Percentiles rank a stretch among this genome's conserved stretches.
Conservation (phyloP, 2,888 invertebrate genomes). For the Sussaba pulchella region DNA sequence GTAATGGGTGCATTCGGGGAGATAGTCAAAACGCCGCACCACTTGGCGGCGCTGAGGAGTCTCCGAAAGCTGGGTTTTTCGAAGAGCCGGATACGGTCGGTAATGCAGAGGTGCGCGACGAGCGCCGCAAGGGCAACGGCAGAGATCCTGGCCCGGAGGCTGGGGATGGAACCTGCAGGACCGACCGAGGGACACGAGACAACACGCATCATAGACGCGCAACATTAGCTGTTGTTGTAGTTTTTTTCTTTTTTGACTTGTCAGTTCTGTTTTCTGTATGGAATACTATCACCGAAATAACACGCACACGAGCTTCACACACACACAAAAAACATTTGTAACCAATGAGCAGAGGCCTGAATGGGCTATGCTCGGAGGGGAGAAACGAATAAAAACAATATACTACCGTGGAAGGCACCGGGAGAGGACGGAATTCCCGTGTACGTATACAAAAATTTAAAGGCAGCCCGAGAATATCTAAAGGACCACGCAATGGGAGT, state of each 20-base stretch:
- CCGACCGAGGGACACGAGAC: too few relatives aligned
- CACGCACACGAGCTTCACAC: neutral
- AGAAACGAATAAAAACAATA: neutral
- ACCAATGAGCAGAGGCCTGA: neutral
- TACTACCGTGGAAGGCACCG: constrained; percentile 50
- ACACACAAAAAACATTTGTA: neutral
- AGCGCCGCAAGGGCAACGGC: neutral
- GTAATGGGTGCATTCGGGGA: constrained; percentile 9
- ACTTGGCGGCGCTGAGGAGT: neutral
- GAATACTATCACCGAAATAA: neutral
- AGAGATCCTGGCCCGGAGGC: neutral
- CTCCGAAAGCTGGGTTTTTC: neutral
- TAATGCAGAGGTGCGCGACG: neutral
- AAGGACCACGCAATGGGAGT: constrained; percentile 7
- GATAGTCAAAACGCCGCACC: neutral
- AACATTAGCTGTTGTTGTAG: too few relatives aligned
- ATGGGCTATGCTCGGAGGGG: neutral
- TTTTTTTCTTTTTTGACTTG: too few relatives aligned
- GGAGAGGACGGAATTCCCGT: constrained; percentile 61
- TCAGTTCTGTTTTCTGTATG: too few relatives aligned
- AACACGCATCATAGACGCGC: too few relatives aligned
- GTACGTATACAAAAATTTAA: constrained; percentile 55
- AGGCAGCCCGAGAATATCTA: constrained; percentile 38
- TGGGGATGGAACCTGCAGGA: neutral
- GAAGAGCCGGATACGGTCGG: neutral